Conservation (phyloP, 2,113 vertebrate genomes). For the Rhinogobius similis region DNA sequence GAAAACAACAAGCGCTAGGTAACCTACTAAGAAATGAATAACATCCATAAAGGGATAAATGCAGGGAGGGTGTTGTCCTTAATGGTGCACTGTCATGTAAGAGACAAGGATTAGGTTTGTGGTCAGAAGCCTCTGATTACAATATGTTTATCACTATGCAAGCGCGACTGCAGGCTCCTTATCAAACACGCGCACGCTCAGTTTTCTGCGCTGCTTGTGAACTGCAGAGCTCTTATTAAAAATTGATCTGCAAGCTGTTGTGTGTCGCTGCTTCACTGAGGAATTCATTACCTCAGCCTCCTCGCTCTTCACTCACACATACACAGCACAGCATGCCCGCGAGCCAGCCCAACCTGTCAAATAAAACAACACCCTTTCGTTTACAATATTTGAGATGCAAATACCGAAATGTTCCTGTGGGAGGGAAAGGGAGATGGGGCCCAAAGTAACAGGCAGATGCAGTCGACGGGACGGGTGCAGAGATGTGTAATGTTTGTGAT, state of each 20-base stretch:
- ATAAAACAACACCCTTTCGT: constrained; percentile 63
- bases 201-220: constrained; percentile 63
- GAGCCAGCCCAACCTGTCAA: constrained; percentile 60
- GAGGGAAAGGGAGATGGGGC: constrained; percentile 27
- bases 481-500: constrained; percentile 24
- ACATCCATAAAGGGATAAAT: constrained; percentile 8
- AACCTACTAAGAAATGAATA: not conserved
- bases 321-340: constrained; percentile 36
- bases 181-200: constrained; percentile 59
- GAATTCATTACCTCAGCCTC: constrained; percentile 78
- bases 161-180: constrained; percentile 60
- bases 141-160: constrained; percentile 75
- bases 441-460: constrained; percentile 9
- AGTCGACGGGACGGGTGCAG: constrained; percentile 9
- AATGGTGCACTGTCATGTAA: constrained; percentile 25
- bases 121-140: constrained; percentile 73
- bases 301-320: constrained; percentile 25
- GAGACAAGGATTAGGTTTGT: constrained; percentile 55
- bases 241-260: constrained; percentile 82
- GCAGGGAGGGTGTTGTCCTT: constrained; percentile 8
- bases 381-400: constrained; percentile 71
- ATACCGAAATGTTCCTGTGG: constrained; percentile 70
- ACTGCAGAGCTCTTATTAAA: constrained; percentile 80
- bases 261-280: constrained; percentile 72
- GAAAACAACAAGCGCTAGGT: not conserved